phyloP scores from a whole-genome alignment of 2,113 vertebrate species.

The Leptobrachium leishanense region DNA sequence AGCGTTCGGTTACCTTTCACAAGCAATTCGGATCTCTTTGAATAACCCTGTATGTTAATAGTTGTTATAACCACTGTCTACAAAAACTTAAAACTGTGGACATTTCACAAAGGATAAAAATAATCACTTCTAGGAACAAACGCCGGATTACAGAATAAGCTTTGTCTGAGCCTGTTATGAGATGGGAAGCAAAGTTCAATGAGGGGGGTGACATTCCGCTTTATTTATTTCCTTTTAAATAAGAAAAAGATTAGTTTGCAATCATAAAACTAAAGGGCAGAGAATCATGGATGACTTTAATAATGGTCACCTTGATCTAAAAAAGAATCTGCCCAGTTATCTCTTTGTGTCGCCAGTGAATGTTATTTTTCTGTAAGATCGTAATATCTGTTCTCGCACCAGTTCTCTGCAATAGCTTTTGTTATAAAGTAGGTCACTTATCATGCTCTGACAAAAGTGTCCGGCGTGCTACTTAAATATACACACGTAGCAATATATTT shows the following conservation, averaged over 20 bases:
- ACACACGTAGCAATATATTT: not conserved
- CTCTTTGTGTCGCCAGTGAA: slow-evolving; percentile 15
- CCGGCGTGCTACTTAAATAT: not conserved
- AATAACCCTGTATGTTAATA: too few relatives aligned
- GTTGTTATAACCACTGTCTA: too few relatives aligned
- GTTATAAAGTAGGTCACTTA: slow-evolving; percentile 27
- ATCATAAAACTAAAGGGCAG: slow-evolving; percentile 1
- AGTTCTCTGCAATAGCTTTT: not conserved
- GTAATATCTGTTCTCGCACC: not conserved
- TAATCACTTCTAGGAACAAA: too few relatives aligned
- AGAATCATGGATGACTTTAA: not conserved
- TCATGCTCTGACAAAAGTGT: not conserved
- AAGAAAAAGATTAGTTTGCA: not conserved
- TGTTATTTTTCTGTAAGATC: not conserved
- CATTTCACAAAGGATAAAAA: too few relatives aligned
- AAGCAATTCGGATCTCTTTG: too few relatives aligned
- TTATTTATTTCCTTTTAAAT: not conserved
- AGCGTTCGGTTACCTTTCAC: too few relatives aligned
- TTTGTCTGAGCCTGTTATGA: too few relatives aligned
- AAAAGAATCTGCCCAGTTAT: not conserved
- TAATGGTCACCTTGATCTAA: slow-evolving; percentile 16
- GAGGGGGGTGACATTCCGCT: not conserved
- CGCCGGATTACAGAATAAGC: too few relatives aligned
- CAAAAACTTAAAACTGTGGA: too few relatives aligned
- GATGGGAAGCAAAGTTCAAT: too few relatives aligned